Evolutionary conservation across 2,113 vertebrate species (phyloP), one percentile per base, ranked within the genome.

Genomic region (Cryptomyrus ogoouensis): DNA sequence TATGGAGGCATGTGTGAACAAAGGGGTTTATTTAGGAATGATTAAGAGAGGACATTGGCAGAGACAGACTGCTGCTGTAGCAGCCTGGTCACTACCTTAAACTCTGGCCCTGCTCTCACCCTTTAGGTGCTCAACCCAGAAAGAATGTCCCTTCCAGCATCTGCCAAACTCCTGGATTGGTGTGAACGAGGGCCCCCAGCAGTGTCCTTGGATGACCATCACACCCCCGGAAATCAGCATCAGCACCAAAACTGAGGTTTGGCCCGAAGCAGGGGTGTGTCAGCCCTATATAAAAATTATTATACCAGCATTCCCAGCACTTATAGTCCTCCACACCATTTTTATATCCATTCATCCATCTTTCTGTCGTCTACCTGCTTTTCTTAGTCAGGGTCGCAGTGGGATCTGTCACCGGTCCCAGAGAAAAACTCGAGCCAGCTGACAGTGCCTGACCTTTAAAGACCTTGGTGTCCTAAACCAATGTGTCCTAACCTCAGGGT

Each of bases 161-260:
- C 92, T 95, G 91, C 92, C 93, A 0, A 95, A 94, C 15, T 97
- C 97, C 89, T 99, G 98, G 98, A 97, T 97, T 15, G 96, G 97
- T 0, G 94, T 96, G 50, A 95, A 95, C 0, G 97, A 95, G 9
- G 97, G 98, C 35, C 95, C 95, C 0, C 88, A 96, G 89, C 96
- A 96, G 93, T 99, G 98, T 92, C 98, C 98, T 0, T 93, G 96
- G 90, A 98, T 99, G 97, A 97, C 95, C 12, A 95, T 99, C 80
- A 94, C 97, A n/a, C 98, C 98, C 0, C 93, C 96, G 0, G 96
- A 98, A 94, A 97, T 99, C 70, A 96, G 97, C 52, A 93, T 97
- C 1, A 94, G 93, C 31, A 95, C 94, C 2, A 95, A 96, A 91
- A 97, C 96, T 91, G 95, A 96, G 91, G 98, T 98, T 94, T 10